Evolutionary conservation across 2,113 vertebrate genomes (phyloP).

Genomic region (Chiloscyllium plagiosum): DNA sequence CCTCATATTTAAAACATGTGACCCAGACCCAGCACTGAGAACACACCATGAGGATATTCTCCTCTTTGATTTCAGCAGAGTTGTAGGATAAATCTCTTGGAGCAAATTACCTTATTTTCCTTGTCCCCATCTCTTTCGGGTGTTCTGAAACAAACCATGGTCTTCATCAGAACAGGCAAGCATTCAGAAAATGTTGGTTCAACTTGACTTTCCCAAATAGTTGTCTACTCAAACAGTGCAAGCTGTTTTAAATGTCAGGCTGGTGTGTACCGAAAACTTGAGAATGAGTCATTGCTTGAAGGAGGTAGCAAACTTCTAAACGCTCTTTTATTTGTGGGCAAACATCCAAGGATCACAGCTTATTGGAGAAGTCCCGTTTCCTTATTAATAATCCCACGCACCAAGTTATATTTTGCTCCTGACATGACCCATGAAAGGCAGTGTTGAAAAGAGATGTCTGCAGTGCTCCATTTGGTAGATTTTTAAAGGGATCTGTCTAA

Average conservation of each 20-base stretch:
- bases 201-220: neutral
- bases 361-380: neutral
- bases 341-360: neutral
- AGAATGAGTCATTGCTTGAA: neutral
- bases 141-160: neutral
- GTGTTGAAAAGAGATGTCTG: neutral
- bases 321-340: neutral
- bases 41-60: neutral
- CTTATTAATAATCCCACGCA: neutral
- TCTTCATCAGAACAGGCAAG: neutral
- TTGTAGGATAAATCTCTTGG: neutral
- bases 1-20: slow-evolving; percentile 10
- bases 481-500: neutral
- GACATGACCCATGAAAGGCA: neutral
- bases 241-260: neutral
- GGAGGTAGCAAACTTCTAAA: neutral
- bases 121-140: neutral
- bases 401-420: neutral
- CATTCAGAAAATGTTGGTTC: neutral
- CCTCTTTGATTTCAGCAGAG: neutral
- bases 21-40: neutral
- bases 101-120: neutral
- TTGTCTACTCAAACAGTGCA: neutral
- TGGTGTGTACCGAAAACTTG: neutral
- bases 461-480: neutral